These are phyloP conservation scores for Euborellia annulipes DNA, from an alignment of 1,140 invertebrate species.

Conservation along the genomic window DNA sequence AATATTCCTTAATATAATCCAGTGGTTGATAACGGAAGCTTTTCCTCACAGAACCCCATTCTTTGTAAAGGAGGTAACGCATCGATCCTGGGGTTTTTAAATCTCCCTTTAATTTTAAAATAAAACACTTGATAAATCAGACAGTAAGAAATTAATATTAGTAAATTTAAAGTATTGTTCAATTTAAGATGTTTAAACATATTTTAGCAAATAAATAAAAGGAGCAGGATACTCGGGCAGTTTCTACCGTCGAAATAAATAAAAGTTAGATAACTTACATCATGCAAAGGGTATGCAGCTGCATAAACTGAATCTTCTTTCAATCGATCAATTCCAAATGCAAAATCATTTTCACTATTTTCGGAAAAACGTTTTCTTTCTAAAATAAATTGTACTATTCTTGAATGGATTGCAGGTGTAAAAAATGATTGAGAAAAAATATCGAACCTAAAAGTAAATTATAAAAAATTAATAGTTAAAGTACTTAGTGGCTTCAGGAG, in stretches of 20 bases:
- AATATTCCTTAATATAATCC: constrained; percentile 77
- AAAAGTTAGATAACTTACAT: too few species aligned
- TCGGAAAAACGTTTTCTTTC: constrained; percentile 67
- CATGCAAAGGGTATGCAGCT: constrained; percentile 81
- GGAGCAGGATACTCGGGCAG: not conserved
- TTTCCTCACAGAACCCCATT: constrained; percentile 71
- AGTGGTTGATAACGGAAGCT: constrained; percentile 76
- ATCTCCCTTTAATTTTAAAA: constrained; percentile 49
- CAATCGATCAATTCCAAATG: constrained; percentile 72
- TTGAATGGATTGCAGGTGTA: constrained; percentile 62
- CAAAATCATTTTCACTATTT: constrained; percentile 44
- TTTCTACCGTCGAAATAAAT: too few species aligned
- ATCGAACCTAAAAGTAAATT: constrained; percentile 52
- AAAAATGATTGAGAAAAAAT: constrained; percentile 67
- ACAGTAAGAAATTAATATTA: not conserved
- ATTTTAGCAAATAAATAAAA: constrained; percentile 7
- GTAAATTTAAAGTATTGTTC: not conserved
- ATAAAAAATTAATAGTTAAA: too few species aligned
- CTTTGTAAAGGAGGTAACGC: constrained; percentile 59
- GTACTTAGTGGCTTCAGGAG: too few species aligned
- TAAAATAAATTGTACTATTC: constrained; percentile 83
- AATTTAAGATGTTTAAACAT: constrained; percentile 7
- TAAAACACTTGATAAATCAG: not conserved
- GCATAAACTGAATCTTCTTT: constrained; percentile 58
- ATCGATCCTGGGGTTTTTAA: constrained; percentile 46